Evolutionary conservation across 2,113 vertebrate species (phyloP).

Genomic region (Caloenas nicobarica): DNA sequence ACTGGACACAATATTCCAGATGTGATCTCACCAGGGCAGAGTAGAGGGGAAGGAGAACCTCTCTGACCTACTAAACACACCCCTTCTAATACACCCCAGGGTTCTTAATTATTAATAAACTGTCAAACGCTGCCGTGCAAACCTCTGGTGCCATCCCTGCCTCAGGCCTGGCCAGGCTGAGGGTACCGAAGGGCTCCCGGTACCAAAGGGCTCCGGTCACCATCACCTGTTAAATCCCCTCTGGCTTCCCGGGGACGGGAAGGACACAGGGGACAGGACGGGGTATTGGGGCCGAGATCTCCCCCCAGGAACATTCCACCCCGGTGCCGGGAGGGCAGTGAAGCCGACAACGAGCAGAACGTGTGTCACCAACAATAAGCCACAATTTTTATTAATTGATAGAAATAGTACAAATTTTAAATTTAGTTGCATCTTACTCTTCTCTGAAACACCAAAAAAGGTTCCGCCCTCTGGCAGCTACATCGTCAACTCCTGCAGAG

Average conservation of each 20-base stretch:
- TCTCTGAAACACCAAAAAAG: constrained; percentile 73
- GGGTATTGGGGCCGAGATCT: background rate
- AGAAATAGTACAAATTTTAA: constrained; percentile 98
- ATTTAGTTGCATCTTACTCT: constrained; percentile 83
- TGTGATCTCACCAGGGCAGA: no score
- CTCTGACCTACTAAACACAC: no score
- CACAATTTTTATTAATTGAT: constrained; percentile 95
- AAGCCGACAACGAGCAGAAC: background rate
- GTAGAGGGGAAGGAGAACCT: no score
- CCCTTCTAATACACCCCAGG: no score
- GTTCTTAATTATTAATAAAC: no score
- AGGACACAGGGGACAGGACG: background rate
- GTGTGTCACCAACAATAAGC: constrained; percentile 84
- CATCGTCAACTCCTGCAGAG: constrained; percentile 94
- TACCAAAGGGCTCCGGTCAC: no score
- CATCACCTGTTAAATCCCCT: no score
- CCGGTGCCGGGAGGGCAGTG: background rate
- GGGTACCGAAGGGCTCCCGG: no score
- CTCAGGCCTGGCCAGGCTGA: no score
- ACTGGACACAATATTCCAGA: no score
- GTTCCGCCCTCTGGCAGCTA: constrained; percentile 76
- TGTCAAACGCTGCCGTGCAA: no score
- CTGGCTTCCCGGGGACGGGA: background rate
- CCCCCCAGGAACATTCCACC: background rate
- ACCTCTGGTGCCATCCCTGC: no score